These are phyloP conservation scores for Nasua narica DNA, from an alignment of 2,797 vertebrate genomes.

Conservation along the genomic window DNA sequence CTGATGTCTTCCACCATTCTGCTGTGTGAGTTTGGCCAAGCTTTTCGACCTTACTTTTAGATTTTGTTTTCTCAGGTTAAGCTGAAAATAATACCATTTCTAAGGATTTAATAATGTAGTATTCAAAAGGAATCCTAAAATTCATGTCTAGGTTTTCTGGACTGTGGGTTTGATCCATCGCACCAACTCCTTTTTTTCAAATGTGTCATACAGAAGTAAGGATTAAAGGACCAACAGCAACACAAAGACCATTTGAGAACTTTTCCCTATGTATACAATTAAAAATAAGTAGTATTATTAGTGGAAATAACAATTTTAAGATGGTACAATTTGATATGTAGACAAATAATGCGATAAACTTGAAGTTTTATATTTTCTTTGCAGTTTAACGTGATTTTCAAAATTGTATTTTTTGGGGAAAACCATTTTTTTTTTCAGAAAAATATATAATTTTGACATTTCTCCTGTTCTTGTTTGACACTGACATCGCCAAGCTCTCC, in stretches of 20 bases:
- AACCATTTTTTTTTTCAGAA: neutral
- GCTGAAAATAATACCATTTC: neutral
- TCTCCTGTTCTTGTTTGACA: neutral
- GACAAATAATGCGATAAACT: neutral
- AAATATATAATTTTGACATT: neutral
- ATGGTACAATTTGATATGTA: neutral
- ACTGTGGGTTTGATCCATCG: neutral
- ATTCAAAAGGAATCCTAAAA: neutral
- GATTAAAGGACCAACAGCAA: neutral
- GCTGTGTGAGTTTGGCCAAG: neutral
- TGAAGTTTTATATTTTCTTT: neutral
- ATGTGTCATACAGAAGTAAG: neutral
- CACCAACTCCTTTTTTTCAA: neutral
- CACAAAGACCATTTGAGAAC: neutral
- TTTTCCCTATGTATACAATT: neutral
- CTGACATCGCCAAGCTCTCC: neutral
- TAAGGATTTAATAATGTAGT: neutral
- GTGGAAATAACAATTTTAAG: neutral
- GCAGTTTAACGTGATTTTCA: neutral
- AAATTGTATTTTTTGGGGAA: neutral
- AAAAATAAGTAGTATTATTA: neutral
- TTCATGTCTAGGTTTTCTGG: neutral
- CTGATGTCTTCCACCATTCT: accelerated
- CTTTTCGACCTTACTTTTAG: neutral
- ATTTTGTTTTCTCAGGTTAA: neutral